These are phyloP conservation scores for Cepaea nemoralis DNA, from an alignment of 1,140 invertebrate species.

Conservation along the genomic window DNA sequence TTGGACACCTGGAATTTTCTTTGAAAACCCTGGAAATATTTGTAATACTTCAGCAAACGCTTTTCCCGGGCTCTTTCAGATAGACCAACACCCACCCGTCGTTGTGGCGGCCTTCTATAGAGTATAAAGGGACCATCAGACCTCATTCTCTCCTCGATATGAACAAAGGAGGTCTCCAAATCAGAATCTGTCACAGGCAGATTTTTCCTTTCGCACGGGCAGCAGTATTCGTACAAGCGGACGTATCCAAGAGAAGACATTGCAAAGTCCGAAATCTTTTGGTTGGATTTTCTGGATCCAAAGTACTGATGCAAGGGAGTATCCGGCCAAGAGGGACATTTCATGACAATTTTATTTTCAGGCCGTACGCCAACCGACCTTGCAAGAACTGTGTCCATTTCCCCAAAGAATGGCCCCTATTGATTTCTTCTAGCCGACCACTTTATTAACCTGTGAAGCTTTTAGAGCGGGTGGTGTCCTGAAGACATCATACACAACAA, in stretches of 20 bases:
- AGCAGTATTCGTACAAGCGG: background rate
- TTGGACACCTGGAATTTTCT: background rate
- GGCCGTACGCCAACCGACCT: background rate
- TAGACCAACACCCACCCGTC: background rate
- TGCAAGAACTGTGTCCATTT: background rate
- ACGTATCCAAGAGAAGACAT: background rate
- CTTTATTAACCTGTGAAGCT: too few relatives aligned
- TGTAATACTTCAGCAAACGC: background rate
- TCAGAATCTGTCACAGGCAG: background rate
- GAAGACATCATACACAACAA: too few relatives aligned
- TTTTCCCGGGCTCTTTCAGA: background rate
- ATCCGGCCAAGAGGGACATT: background rate
- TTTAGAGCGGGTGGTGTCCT: too few relatives aligned
- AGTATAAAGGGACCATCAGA: background rate
- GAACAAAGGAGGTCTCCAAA: background rate
- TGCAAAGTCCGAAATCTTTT: background rate
- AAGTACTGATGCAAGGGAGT: constrained; percentile 8
- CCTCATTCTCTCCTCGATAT: background rate
- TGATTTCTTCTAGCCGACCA: too few relatives aligned
- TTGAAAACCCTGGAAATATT: background rate
- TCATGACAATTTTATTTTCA: background rate
- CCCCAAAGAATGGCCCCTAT: background rate
- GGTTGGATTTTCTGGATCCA: background rate
- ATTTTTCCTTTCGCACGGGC: background rate
- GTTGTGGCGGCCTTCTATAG: background rate